A percentile compares a stretch with the other conserved stretches of the same genome.
These are phyloP conservation scores for Zaprionus lineosus DNA, from an alignment of 2,888 invertebrate genomes.

Conservation along the genomic window DNA sequence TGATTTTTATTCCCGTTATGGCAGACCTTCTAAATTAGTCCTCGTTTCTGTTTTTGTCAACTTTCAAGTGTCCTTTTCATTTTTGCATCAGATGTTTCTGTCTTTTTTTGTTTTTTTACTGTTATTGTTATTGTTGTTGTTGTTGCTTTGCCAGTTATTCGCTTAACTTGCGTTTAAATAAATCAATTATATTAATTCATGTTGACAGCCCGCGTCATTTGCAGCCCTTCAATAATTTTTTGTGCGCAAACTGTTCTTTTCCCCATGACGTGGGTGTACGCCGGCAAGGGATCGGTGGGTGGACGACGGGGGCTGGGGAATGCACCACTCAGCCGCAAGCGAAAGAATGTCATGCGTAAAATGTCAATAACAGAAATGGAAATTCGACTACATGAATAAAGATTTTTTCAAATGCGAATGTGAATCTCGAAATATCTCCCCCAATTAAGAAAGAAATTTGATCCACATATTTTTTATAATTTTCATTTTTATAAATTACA, in stretches of 20 bases:
- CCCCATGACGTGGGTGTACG: conserved; percentile 47
- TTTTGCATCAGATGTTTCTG: conserved; percentile 17
- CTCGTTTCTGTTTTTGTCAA: conserved; percentile 40
- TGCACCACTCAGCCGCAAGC: conserved; percentile 26
- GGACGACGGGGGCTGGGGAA: not conserved
- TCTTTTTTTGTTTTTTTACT: conserved; percentile 5
- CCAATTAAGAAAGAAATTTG: too few species aligned
- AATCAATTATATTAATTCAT: conserved; percentile 78
- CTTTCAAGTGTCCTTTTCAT: conserved; percentile 16
- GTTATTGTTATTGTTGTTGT: conserved; percentile 27
- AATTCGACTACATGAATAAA: too few species aligned
- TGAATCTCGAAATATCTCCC: too few species aligned
- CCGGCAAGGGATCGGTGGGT: conserved; percentile 2
- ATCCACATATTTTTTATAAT: too few species aligned
- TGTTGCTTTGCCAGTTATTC: conserved; percentile 16
- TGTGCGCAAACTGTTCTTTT: conserved; percentile 48
- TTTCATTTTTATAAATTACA: too few species aligned
- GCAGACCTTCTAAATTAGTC: conserved; percentile 18
- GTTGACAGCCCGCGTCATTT: conserved; percentile 73
- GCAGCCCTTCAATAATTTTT: conserved; percentile 48
- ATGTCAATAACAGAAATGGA: conserved; percentile 48
- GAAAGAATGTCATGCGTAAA: conserved; percentile 43
- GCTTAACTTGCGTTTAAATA: conserved; percentile 63
- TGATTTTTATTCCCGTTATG: not conserved
- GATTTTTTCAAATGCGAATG: conserved; percentile 29